Base-by-base conservation (phyloP, 2,113 vertebrate genomes). In the Nibea coibor region DNA sequence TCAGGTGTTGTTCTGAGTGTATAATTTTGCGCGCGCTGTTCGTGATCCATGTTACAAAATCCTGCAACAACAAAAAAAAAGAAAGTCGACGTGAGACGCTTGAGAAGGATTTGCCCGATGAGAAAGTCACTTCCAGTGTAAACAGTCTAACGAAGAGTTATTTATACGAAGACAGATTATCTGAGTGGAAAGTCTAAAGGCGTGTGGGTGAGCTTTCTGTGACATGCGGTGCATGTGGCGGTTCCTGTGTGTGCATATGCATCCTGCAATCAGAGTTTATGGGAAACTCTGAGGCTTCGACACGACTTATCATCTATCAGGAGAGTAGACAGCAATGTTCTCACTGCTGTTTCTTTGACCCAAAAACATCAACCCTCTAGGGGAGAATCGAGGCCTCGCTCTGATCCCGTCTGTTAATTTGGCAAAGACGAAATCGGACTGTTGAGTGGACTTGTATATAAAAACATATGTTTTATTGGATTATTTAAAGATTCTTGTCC, bases 291-390 rank as follows among this genome's bases (percentile, higher is more conserved):
- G n/a, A 76, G 65, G 66, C 58, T 71, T 48, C 5, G 19, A 72
- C 58, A 53, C 22, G 47, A 72, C 72, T 63, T 16, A 20, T 76
- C 77, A 90, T 87, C 54, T 64, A 68, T 91, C 82, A 85, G 54
- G 62, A 89, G 82, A 81, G 73, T n/a, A 50, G 80, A 84, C 66
- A 73, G 78, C 72, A 72, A 87, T 83, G 75, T 82, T 88, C 78
- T 83, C 84, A 75, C 74, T 75, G 78, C 24, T 28, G 28, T 69
- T 59, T 35, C 78, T 88, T 2, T 71, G 83, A 85, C 75, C 82
- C 26, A 85, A 76, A 58, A 79, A 68, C 61, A 78, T 31, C n/a
- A 82, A 42, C 28, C 57, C 82, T 75, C 71, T 39, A 4, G 83
- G 82, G 73, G 57, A 54, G 47, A 75, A 79, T 76, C 70, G 57